Evolutionary conservation across 2,113 vertebrate genomes (phyloP), one percentile per base, ranked within the genome.

Genomic region (Mola mola): DNA sequence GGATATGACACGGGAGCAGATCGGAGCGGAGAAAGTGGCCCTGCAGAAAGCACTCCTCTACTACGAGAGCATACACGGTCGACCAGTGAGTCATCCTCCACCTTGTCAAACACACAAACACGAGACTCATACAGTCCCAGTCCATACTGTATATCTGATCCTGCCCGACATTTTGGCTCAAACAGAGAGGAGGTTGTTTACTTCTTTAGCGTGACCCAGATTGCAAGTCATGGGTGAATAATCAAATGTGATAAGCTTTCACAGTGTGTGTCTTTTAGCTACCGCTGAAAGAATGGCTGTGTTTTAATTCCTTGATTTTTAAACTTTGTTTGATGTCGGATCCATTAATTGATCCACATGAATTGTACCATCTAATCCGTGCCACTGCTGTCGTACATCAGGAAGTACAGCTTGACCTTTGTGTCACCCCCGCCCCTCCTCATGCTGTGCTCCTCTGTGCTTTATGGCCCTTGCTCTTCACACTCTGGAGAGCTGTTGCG

Each of bases 1-100:
- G 96, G 96, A 98, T 80, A 98, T 98, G 96, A 98, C 96, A 41
- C 92, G 95, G 72, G 96, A 98, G 78, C 94, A 98, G 88, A 97
- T 98, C 24, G 91, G 91, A 31, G 92, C 92, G 2, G 96, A 98
- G 89, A 98, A 98, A 75, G 92, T 98, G 3, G 93, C 95, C 11
- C 91, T 98, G 42, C 96, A 98, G 57, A 98, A 98, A 85, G 93
- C 94, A 21, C 93, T 98, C n/a, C 85, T 98, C 7, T 90, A 94
- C 84, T 98, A 97, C 0, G 96, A 98, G 89, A 94, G 94, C 87
- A 95, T 98, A 40, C 96, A 98, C 0, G 95, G 96, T 20, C 91
- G 95, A 87, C 96, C 96, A 12, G 96, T 98, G 89, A 66, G 96
- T 94, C 33, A 2, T 56, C 20, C 25, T 19, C 19, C 36, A 34